phyloP scores from a whole-genome alignment of 1,140 invertebrate species.

The Brachionus paranguensis region DNA sequence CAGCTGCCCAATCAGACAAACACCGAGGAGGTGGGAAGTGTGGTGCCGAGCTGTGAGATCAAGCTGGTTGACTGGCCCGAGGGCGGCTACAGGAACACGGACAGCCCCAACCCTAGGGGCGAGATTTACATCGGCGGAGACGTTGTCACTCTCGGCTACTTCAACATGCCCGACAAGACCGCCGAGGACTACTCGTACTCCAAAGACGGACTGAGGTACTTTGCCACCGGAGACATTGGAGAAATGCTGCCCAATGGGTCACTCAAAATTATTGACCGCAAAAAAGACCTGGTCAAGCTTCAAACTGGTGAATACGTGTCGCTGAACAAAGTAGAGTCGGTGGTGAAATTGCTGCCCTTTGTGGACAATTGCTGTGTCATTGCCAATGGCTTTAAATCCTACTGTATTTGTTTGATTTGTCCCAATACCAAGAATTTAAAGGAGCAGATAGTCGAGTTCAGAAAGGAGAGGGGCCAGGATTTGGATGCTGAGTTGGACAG shows the following conservation, averaged over 20 bases:
- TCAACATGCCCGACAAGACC: constrained; percentile 73
- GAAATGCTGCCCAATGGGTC: constrained; percentile 84
- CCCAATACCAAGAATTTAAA: constrained; percentile 1
- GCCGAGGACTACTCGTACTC: constrained; percentile 7
- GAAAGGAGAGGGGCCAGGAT: background rate
- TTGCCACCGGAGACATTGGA: constrained; percentile 91
- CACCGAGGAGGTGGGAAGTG: constrained; percentile 79
- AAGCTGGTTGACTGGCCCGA: constrained; percentile 88
- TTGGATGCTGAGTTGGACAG: background rate
- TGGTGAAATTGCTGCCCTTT: background rate
- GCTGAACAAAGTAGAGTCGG: constrained; percentile 73
- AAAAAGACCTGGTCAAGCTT: constrained; percentile 95
- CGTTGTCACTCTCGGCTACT: constrained; percentile 86
- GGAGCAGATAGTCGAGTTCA: background rate
- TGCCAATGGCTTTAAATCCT: background rate
- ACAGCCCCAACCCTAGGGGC: constrained; percentile 81
- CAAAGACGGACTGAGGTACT: constrained; percentile 72
- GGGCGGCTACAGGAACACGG: constrained; percentile 78
- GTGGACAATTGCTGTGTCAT: constrained; percentile 37
- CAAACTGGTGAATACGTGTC: constrained; percentile 95
- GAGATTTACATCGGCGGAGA: constrained; percentile 86
- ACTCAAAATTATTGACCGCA: constrained; percentile 71
- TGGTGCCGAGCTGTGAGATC: constrained; percentile 77
- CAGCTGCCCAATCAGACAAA: constrained; percentile 70
- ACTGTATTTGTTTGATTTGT: constrained; percentile 6